phyloP scores from a whole-genome alignment of 2,113 vertebrate species.

The Hemibagrus wyckioides region DNA sequence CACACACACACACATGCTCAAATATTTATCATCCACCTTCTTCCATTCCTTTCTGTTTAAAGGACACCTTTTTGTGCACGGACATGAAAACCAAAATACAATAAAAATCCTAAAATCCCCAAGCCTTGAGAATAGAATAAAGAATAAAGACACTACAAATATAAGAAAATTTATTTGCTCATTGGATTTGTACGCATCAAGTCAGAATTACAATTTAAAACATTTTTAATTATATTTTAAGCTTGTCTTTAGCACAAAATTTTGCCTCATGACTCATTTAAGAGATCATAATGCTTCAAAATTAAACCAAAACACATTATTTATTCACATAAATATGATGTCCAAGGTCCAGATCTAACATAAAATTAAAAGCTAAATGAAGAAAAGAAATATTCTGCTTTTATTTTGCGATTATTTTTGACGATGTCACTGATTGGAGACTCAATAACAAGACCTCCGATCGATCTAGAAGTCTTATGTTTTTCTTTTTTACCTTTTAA shows the following conservation, averaged over 20 bases:
- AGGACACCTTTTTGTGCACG: background rate
- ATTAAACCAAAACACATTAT: background rate
- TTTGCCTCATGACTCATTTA: background rate
- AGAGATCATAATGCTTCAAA: background rate
- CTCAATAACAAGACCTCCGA: background rate
- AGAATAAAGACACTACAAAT: background rate
- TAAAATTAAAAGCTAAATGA: background rate
- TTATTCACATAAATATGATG: background rate
- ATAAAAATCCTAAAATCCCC: slow-evolving; percentile 12
- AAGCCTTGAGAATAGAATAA: too few relatives aligned
- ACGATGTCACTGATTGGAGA: too few relatives aligned
- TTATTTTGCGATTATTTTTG: too few relatives aligned
- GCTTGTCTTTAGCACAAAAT: background rate
- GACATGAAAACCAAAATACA: background rate
- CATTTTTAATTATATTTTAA: background rate
- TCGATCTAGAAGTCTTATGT: background rate
- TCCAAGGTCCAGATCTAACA: background rate
- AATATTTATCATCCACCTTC: background rate
- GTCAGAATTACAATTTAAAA: background rate
- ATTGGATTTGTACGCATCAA: background rate
- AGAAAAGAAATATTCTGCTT: background rate
- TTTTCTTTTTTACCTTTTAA: background rate
- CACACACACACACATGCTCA: background rate
- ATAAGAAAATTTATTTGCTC: background rate
- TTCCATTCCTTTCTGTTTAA: background rate